These are phyloP conservation scores for Aphrophora alni DNA, from an alignment of 2,888 invertebrate species.

Conservation along the genomic window DNA sequence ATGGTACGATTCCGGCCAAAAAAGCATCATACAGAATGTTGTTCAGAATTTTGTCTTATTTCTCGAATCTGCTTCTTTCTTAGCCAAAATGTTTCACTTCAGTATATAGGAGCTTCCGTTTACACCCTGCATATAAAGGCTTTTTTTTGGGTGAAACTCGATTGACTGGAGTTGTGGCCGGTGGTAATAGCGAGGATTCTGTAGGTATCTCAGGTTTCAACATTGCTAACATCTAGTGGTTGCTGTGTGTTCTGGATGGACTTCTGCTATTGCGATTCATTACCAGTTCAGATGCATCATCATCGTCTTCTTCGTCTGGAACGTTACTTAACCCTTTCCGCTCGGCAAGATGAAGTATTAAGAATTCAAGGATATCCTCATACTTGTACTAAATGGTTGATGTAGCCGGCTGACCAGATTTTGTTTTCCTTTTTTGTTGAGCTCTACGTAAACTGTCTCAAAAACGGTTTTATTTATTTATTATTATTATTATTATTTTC, in stretches of 20 bases:
- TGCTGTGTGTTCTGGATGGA: not conserved
- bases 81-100: not conserved
- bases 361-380: conserved; percentile 47
- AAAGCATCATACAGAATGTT: not conserved
- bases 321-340: conserved; percentile 34
- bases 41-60: not conserved
- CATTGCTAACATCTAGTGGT: not conserved
- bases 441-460: too few relatives aligned
- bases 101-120: not conserved
- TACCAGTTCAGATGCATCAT: too few relatives aligned
- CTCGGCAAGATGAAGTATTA: conserved; percentile 46
- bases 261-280: too few relatives aligned
- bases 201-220: not conserved
- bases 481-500: too few relatives aligned
- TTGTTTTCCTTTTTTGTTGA: too few relatives aligned
- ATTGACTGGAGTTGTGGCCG: not conserved
- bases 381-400: conserved; percentile 45
- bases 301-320: too few relatives aligned
- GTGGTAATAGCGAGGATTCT: not conserved
- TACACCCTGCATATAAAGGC: not conserved
- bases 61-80: not conserved
- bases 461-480: too few relatives aligned
- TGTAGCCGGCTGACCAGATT: conserved; percentile 35
- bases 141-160: not conserved
- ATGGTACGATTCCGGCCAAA: not conserved